Conservation (phyloP, 2,888 invertebrate species). For the Hemaris fuciformis region DNA sequence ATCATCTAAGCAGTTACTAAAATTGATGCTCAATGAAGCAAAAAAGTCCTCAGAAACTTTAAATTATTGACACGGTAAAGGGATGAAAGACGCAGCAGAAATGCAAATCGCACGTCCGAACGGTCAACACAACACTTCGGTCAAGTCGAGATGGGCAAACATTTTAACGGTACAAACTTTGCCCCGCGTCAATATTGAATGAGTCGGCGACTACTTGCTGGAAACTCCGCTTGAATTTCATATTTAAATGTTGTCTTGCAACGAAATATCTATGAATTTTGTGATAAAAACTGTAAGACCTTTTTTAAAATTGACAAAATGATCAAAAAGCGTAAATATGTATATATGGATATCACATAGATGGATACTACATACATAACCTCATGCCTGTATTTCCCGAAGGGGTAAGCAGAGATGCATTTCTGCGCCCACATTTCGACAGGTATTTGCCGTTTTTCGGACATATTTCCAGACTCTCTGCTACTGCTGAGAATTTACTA, state of each 20-base stretch:
- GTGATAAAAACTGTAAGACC: neutral
- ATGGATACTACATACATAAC: too few relatives aligned
- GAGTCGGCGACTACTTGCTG: neutral
- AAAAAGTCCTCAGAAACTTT: neutral
- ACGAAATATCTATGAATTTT: neutral
- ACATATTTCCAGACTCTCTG: too few relatives aligned
- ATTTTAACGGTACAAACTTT: conserved; percentile 13
- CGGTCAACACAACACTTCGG: conserved; percentile 6
- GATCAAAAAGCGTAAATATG: too few relatives aligned
- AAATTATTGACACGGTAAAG: neutral
- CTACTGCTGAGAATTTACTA: too few relatives aligned
- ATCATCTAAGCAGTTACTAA: neutral
- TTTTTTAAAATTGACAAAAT: neutral
- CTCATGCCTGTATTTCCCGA: too few relatives aligned
- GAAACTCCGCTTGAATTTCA: neutral
- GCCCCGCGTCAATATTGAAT: conserved; percentile 12
- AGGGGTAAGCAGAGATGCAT: too few relatives aligned
- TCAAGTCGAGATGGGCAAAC: conserved; percentile 4
- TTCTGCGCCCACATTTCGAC: too few relatives aligned
- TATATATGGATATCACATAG: too few relatives aligned
- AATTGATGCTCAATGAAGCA: neutral
- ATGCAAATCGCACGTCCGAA: conserved; percentile 12
- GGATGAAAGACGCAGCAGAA: conserved; percentile 1
- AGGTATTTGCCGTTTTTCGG: too few relatives aligned
- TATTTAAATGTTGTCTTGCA: neutral